Base-by-base conservation (phyloP, 92 coral and sea anemone species). In the Meandrina meandrites region DNA sequence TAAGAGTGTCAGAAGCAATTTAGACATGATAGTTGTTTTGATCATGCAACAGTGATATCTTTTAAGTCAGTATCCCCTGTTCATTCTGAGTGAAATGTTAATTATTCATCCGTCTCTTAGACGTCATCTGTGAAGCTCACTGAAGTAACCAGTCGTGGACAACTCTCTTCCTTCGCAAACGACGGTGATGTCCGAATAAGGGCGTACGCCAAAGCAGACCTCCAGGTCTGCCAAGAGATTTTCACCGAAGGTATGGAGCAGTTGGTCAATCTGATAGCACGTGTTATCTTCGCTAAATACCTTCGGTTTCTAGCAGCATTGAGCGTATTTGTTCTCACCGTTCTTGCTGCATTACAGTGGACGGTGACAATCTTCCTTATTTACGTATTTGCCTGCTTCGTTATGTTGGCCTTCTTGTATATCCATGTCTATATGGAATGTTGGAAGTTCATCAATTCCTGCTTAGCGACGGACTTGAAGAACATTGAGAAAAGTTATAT, bases 191-290 rank as follows among this genome's bases (percentile, higher is more conserved):
- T 92, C 34, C 81, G 69, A 53, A 88, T 94, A n/a, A 93, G 98
- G 22, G 83, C 94, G 17, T 94, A 86, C 75, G 78, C 89, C 68
- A 51, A 34, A 37, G 51, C 79, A 9, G 98, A 94, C 75, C 89
- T 51, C 47, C 48, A 84, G 8, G 32, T 22, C 73, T 94, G 98
- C 88, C 86, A 90, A 45, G 95, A 94, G n/a, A 81, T 94, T 84
- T 94, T 92, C 76, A 84, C 89, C 0, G 92, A 86, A 75, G 98
- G 94, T 57, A 90, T 94, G 94, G 91, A 83, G 19, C 91, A 75
- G 68, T 86, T 93, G 1, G 85, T 88, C 18, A 78, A 57, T 58
- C 84, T 91, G 18, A 75, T 88, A 8, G 83, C 91, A 84, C 85
- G 82, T 27, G 53, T 84, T 24, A 92, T 92, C 9, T 88, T 80